Conservation (phyloP, 2,113 vertebrate species). For the Sceloporus undulatus region DNA sequence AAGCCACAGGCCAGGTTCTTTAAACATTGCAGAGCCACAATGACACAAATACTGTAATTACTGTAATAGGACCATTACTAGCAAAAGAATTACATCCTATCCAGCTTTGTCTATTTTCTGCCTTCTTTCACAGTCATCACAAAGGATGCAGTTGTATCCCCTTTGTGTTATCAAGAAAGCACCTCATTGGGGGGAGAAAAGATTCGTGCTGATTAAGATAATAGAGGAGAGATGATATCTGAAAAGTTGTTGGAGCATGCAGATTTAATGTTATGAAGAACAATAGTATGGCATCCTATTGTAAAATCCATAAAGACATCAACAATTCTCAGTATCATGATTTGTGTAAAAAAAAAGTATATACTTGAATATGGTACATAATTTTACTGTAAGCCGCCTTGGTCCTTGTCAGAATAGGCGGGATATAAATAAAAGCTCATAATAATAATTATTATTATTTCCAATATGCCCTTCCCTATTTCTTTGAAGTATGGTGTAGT, state of each 20-base stretch:
- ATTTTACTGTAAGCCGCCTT: too few species aligned
- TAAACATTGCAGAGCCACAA: slow-evolving; percentile 62
- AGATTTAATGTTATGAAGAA: not conserved
- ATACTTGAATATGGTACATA: not conserved
- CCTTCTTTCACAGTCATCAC: slow-evolving; percentile 9
- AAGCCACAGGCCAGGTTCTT: slow-evolving; percentile 70
- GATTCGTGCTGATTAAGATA: fast-evolving
- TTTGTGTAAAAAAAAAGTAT: not conserved
- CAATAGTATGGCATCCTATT: not conserved
- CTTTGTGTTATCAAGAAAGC: not conserved
- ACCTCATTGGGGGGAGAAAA: not conserved
- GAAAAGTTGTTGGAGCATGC: slow-evolving; percentile 1
- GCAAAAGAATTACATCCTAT: slow-evolving; percentile 55
- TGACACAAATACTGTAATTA: slow-evolving; percentile 58
- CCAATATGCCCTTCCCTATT: too few species aligned
- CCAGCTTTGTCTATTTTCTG: slow-evolving; percentile 25
- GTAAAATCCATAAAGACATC: not conserved
- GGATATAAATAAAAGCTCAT: too few species aligned
- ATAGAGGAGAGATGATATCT: slow-evolving; percentile 9
- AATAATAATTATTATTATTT: too few species aligned
- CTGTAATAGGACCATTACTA: slow-evolving; percentile 59
- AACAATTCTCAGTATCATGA: not conserved
- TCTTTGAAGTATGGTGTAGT: too few species aligned
- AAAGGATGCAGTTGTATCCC: slow-evolving; percentile 1
- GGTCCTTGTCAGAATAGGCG: too few species aligned